These are phyloP conservation scores for Acleris literana DNA, from an alignment of 2,888 invertebrate species.

Conservation along the genomic window DNA sequence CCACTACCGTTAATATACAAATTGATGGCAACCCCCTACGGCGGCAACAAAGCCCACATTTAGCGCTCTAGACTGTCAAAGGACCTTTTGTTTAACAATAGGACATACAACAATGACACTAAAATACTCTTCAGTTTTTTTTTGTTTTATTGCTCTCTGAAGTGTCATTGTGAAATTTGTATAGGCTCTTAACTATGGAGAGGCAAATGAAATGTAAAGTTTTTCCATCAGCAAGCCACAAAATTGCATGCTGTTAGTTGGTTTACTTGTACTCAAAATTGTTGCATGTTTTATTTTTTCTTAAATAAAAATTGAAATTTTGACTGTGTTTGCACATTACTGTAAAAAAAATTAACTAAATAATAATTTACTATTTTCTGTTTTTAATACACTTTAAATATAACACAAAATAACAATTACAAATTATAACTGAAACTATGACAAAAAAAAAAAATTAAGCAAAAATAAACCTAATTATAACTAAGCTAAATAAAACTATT, in stretches of 20 bases:
- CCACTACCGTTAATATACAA: background rate
- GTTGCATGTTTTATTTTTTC: too few species aligned
- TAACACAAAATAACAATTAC: too few species aligned
- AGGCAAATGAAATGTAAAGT: slow-evolving; percentile 10
- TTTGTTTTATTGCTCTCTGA: slow-evolving; percentile 29
- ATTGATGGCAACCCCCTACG: background rate
- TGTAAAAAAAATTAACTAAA: too few species aligned
- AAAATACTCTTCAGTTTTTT: slow-evolving; percentile 20
- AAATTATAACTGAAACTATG: too few species aligned
- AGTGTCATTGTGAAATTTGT: slow-evolving; percentile 24
- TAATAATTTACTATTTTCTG: too few species aligned
- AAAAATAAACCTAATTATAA: too few species aligned
- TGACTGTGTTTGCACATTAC: too few species aligned
- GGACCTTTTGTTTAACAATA: slow-evolving; percentile 23
- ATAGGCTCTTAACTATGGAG: slow-evolving; percentile 2
- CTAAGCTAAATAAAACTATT: too few species aligned
- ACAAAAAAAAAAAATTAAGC: too few species aligned
- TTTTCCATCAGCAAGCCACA: background rate
- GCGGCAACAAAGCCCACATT: slow-evolving; percentile 15
- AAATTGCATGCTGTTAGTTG: background rate
- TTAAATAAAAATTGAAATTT: too few species aligned
- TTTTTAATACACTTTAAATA: too few species aligned
- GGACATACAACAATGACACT: slow-evolving; percentile 14
- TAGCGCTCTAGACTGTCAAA: slow-evolving; percentile 10
- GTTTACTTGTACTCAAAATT: too few species aligned